Evolutionary conservation across 2,113 vertebrate species (phyloP).

Genomic region (Asarcornis scutulata): DNA sequence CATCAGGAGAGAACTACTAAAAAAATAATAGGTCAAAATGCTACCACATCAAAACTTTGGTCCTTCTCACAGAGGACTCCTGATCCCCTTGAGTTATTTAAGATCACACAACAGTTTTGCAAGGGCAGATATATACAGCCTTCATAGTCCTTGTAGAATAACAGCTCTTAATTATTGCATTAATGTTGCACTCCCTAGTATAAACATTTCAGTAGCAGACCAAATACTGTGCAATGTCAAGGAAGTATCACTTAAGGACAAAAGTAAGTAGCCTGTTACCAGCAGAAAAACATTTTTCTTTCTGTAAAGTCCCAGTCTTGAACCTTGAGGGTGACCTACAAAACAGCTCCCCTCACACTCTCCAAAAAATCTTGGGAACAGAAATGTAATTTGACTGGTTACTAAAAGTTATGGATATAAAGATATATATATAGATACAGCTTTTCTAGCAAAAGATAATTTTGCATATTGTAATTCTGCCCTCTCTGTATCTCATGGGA

Average conservation of each 20-base stretch:
- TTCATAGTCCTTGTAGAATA: not conserved
- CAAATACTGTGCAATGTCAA: not conserved
- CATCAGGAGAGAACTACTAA: not conserved
- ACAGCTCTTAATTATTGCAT: not conserved
- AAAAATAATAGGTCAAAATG: not conserved
- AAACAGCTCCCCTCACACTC: not conserved
- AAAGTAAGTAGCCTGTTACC: not conserved
- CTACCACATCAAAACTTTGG: not conserved
- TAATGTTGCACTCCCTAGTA: not conserved
- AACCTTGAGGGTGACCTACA: not conserved
- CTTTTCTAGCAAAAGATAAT: not conserved
- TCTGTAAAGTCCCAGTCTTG: not conserved
- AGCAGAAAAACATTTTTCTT: not conserved
- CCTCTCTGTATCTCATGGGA: not conserved
- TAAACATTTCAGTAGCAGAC: not conserved
- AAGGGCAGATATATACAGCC: not conserved
- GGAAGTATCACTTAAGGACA: not conserved
- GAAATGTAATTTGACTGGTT: not conserved
- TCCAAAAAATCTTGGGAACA: not conserved
- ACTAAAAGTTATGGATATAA: not conserved
- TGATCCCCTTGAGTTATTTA: not conserved
- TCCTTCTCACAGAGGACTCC: not conserved
- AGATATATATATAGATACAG: not conserved
- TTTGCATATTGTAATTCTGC: not conserved
- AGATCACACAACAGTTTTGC: not conserved